Evolutionary conservation across 2,888 invertebrate genomes (phyloP).

Genomic region (Proisotoma minuta): DNA sequence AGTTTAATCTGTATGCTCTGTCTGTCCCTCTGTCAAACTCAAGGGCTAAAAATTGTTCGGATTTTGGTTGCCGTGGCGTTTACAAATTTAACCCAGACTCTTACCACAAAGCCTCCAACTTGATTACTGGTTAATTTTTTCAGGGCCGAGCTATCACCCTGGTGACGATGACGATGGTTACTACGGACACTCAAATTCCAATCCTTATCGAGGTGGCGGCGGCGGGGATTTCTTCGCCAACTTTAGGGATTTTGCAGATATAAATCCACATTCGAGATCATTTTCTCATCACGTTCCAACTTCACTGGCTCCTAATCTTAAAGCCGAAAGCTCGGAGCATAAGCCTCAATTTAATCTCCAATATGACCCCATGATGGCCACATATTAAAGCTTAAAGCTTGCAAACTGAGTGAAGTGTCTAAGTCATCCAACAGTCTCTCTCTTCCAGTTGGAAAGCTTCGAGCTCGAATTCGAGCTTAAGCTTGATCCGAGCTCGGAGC

Average conservation of each 20-base stretch:
- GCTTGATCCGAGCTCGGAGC: too few relatives aligned
- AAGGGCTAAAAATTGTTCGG: too few relatives aligned
- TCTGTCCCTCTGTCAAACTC: too few relatives aligned
- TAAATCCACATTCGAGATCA: conserved; percentile 73
- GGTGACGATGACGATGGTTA: conserved; percentile 63
- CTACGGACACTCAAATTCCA: conserved; percentile 60
- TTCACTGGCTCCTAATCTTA: conserved; percentile 17
- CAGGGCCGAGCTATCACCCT: conserved; percentile 56
- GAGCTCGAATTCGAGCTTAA: too few relatives aligned
- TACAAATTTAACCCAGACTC: too few relatives aligned
- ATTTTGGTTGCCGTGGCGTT: too few relatives aligned
- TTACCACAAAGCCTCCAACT: too few relatives aligned
- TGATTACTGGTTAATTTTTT: too few relatives aligned
- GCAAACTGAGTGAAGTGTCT: too few relatives aligned
- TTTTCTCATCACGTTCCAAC: conserved; percentile 55
- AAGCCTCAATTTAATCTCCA: conserved; percentile 30
- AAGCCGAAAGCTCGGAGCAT: neutral
- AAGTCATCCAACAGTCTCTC: too few relatives aligned
- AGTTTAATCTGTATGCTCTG: too few relatives aligned
- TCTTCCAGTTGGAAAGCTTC: too few relatives aligned
- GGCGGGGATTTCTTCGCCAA: conserved; percentile 76
- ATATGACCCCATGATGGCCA: conserved; percentile 46
- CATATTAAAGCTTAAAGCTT: conserved; percentile 39
- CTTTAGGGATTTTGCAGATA: conserved; percentile 85
- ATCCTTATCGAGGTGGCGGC: conserved; percentile 55